Conservation (phyloP, 2,888 invertebrate species). For the Prostheceraeus crozeri region DNA sequence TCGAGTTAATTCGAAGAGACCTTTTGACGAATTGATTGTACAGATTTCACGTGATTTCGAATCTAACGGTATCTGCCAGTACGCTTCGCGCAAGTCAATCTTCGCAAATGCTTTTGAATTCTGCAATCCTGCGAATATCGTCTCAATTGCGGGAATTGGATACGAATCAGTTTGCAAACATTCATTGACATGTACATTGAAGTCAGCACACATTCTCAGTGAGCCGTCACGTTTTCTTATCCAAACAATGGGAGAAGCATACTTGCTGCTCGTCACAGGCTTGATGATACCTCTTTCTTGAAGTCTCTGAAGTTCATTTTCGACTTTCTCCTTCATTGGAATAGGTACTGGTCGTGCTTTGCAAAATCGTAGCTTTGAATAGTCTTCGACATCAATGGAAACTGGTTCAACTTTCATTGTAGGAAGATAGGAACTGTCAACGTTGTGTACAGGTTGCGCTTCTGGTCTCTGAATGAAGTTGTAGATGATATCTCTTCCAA, state of each 20-base stretch:
- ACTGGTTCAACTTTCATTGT: no score
- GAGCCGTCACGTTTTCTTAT: conserved; percentile 13
- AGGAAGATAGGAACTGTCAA: no score
- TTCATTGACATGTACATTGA: conserved; percentile 22
- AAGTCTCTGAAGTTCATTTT: not conserved
- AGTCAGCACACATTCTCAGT: conserved; percentile 16
- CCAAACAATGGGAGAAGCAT: conserved; percentile 14
- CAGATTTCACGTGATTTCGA: conserved; percentile 24
- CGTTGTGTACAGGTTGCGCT: no score
- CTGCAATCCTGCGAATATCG: conserved; percentile 7
- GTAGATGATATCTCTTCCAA: no score
- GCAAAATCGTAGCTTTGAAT: not conserved
- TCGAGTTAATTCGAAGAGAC: conserved; percentile 32
- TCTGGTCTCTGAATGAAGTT: no score
- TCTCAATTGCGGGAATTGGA: conserved; percentile 25
- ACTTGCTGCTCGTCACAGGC: conserved; percentile 13
- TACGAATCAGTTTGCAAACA: conserved; percentile 16
- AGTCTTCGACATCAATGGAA: no score
- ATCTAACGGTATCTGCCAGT: conserved; percentile 31
- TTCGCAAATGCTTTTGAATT: conserved; percentile 31
- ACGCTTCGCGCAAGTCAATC: conserved; percentile 14
- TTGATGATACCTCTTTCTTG: no score
- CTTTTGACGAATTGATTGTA: conserved; percentile 28
- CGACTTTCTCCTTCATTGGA: conserved; percentile 8
- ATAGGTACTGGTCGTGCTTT: conserved; percentile 28